These are phyloP conservation scores for Drosophila putrida DNA, from an alignment of 2,888 invertebrate species.

Conservation along the genomic window DNA sequence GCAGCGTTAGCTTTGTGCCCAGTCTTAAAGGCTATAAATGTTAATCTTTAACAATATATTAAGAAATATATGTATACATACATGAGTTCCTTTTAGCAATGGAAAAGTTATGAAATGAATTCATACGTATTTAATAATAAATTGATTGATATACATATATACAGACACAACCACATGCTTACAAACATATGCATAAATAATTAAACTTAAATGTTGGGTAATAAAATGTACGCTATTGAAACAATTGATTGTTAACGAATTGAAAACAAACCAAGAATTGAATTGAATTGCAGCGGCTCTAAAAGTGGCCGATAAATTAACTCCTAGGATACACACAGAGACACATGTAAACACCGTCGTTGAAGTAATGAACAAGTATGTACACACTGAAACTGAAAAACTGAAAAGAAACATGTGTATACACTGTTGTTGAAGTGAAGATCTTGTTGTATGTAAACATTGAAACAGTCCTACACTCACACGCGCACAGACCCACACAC, in stretches of 20 bases:
- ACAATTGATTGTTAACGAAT: constrained; percentile 53
- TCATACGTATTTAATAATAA: constrained; percentile 34
- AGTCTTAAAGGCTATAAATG: constrained; percentile 76
- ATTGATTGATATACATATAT: constrained; percentile 17
- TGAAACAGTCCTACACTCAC: constrained; percentile 5
- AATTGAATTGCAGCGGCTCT: constrained; percentile 6
- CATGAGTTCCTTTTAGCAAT: constrained; percentile 66
- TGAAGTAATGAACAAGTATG: not conserved
- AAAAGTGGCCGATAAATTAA: constrained; percentile 3
- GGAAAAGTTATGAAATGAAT: constrained; percentile 47
- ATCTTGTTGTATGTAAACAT: constrained; percentile 15
- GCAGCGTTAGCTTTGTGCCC: constrained; percentile 47
- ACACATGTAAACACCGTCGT: not conserved
- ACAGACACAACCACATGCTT: constrained; percentile 18
- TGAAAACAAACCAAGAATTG: constrained; percentile 22
- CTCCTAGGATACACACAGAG: constrained; percentile 4
- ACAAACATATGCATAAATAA: constrained; percentile 37
- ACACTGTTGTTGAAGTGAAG: constrained; percentile 15
- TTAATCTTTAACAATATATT: constrained; percentile 54
- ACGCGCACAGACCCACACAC: constrained; percentile 8
- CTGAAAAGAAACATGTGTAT: not conserved
- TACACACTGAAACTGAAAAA: constrained; percentile 3
- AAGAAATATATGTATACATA: constrained; percentile 43
- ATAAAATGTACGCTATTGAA: constrained; percentile 68
- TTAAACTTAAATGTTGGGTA: constrained; percentile 76